Conservation (phyloP, 2,888 invertebrate genomes). For the Hemaris fuciformis region DNA sequence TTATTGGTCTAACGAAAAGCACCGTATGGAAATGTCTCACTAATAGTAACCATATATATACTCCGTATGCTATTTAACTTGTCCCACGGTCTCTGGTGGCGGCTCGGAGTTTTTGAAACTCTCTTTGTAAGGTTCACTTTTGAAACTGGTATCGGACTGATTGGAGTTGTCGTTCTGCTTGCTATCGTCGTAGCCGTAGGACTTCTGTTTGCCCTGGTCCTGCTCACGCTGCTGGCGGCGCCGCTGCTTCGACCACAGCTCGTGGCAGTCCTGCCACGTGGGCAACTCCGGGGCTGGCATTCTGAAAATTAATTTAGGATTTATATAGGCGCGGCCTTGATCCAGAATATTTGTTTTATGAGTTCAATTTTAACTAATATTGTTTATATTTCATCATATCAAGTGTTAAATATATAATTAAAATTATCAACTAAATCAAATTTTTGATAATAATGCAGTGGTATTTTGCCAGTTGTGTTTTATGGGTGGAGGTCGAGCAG, state of each 20-base stretch:
- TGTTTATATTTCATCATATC: no score
- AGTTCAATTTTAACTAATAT: background rate
- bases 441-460: no score
- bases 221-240: slow-evolving; percentile 91
- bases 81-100: slow-evolving; percentile 54
- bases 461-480: no score
- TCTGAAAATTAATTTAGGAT: no score
- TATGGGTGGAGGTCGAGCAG: no score
- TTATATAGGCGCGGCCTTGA: background rate
- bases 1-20: slow-evolving; percentile 8
- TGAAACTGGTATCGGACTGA: slow-evolving; percentile 48
- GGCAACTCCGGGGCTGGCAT: slow-evolving; percentile 93
- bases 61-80: slow-evolving; percentile 69
- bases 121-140: slow-evolving; percentile 57
- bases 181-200: slow-evolving; percentile 43
- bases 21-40: slow-evolving; percentile 10
- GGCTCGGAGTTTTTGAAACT: slow-evolving; percentile 57
- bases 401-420: no score
- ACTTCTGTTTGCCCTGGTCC: slow-evolving; percentile 70
- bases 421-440: no score
- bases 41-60: slow-evolving; percentile 10
- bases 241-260: slow-evolving; percentile 99
- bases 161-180: slow-evolving; percentile 42
- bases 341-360: background rate
- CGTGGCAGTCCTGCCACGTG: slow-evolving; percentile 99